Evolutionary conservation across 1,140 invertebrate species (phyloP).

Genomic region (Drusus annulatus): DNA sequence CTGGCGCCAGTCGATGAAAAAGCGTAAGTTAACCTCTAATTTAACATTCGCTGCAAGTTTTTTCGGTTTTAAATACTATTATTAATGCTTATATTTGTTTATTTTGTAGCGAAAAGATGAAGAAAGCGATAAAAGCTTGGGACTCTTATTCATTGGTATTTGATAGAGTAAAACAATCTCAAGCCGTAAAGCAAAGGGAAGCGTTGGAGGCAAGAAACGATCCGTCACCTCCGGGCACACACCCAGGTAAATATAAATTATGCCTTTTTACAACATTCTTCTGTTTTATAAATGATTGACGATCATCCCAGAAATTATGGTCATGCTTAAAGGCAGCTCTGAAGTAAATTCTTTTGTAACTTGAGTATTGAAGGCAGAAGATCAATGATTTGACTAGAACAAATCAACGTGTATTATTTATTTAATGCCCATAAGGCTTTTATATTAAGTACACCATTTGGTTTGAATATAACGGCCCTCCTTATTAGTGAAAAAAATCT

Average conservation of each 20-base stretch:
- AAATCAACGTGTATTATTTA: no score
- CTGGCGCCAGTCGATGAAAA: slow-evolving; percentile 88
- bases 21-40: slow-evolving; percentile 75
- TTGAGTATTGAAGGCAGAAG: no score
- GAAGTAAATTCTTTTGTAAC: no score
- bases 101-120: slow-evolving; percentile 81
- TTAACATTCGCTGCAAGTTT: neutral
- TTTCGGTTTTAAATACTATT: no score
- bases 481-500: no score
- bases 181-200: slow-evolving; percentile 73
- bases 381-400: no score
- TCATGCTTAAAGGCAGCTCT: no score
- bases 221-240: slow-evolving; percentile 69
- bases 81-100: slow-evolving; percentile 7
- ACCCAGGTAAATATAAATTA: slow-evolving; percentile 62
- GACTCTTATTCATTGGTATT: slow-evolving; percentile 92
- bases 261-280: neutral
- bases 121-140: slow-evolving; percentile 83
- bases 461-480: no score
- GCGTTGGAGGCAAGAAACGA: slow-evolving; percentile 71
- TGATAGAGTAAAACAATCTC: slow-evolving; percentile 81
- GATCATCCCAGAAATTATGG: no score
- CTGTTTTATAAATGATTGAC: neutral
- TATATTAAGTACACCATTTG: no score
- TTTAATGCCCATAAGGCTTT: no score